These are phyloP conservation scores for Acronicta aceris DNA, from an alignment of 2,888 invertebrate genomes.

Conservation along the genomic window DNA sequence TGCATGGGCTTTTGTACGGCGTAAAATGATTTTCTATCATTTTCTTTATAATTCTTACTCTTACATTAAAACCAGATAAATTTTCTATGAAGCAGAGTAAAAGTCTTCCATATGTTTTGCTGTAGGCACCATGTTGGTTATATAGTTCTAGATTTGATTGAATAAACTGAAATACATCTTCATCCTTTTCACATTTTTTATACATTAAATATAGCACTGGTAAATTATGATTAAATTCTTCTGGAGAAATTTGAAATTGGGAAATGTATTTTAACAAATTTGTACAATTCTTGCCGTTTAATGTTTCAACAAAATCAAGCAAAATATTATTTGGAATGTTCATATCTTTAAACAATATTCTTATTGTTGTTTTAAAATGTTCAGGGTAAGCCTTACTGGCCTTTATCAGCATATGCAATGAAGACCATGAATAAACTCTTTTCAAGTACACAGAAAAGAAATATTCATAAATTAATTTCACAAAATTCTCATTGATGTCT, in stretches of 20 bases:
- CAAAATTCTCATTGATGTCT: constrained; percentile 19
- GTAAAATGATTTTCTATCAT: constrained; percentile 26
- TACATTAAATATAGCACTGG: constrained; percentile 21
- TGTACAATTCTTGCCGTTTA: constrained; percentile 16
- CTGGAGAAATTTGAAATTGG: constrained; percentile 1
- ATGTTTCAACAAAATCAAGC: constrained; percentile 28
- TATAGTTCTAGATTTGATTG: constrained; percentile 6
- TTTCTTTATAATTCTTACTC: constrained; percentile 6
- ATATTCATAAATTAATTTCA: constrained; percentile 18
- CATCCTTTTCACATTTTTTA: constrained; percentile 19
- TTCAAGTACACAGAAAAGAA: constrained; percentile 29
- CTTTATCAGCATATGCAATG: constrained; percentile 36
- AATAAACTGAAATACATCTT: constrained; percentile 18
- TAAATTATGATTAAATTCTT: constrained; percentile 20
- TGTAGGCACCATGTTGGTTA: constrained; percentile 14
- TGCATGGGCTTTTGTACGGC: constrained; percentile 23
- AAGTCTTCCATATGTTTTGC: constrained; percentile 24
- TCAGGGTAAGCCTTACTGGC: constrained; percentile 33
- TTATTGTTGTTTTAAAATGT: constrained; percentile 12
- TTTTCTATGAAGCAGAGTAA: constrained; percentile 31
- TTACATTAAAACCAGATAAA: constrained; percentile 18
- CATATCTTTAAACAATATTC: constrained; percentile 10
- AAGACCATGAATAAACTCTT: constrained; percentile 34
- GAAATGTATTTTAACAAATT: constrained; percentile 12
- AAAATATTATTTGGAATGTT: constrained; percentile 21